These are phyloP conservation scores for Beris chalybata DNA, from an alignment of 2,888 invertebrate genomes.

Conservation along the genomic window DNA sequence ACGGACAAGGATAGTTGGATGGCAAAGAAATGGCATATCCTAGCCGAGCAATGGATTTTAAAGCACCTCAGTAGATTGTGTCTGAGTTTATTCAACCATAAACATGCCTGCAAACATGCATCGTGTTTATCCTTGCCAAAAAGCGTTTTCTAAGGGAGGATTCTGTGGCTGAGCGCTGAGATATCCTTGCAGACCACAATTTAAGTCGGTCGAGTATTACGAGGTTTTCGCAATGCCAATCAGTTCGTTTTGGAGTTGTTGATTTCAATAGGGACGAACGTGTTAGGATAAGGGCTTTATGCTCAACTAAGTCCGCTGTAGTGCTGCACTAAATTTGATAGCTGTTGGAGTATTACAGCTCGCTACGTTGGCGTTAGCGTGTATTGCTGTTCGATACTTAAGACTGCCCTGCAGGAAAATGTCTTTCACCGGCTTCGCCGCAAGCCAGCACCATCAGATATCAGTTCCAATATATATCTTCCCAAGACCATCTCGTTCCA, in stretches of 20 bases:
- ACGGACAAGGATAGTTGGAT: too few relatives aligned
- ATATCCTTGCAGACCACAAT: conserved; percentile 25
- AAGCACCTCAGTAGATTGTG: conserved; percentile 13
- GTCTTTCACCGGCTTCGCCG: too few relatives aligned
- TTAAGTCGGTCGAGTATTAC: conserved; percentile 29
- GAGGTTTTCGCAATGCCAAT: conserved; percentile 29
- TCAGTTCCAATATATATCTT: conserved; percentile 5
- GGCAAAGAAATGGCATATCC: too few relatives aligned
- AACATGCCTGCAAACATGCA: conserved; percentile 33
- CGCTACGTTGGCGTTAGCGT: too few relatives aligned
- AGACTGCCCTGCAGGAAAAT: too few relatives aligned
- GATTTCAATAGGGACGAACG: conserved; percentile 27
- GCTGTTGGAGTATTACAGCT: too few relatives aligned
- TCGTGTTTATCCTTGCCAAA: conserved; percentile 29
- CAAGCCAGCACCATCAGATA: too few relatives aligned
- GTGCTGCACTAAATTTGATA: too few relatives aligned
- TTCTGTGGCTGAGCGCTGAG: conserved; percentile 14
- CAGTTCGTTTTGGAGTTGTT: conserved; percentile 26
- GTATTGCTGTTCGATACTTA: too few relatives aligned
- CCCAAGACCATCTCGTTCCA: not conserved
- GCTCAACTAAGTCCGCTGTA: conserved; percentile 23
- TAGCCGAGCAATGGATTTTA: too few relatives aligned
- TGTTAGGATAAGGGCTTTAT: conserved; percentile 13
- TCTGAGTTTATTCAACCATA: conserved; percentile 31
- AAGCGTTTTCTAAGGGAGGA: conserved; percentile 25